phyloP scores from a whole-genome alignment of 37 sponge, comb jelly and placozoan genomes.

The Ephydatia muelleri region DNA sequence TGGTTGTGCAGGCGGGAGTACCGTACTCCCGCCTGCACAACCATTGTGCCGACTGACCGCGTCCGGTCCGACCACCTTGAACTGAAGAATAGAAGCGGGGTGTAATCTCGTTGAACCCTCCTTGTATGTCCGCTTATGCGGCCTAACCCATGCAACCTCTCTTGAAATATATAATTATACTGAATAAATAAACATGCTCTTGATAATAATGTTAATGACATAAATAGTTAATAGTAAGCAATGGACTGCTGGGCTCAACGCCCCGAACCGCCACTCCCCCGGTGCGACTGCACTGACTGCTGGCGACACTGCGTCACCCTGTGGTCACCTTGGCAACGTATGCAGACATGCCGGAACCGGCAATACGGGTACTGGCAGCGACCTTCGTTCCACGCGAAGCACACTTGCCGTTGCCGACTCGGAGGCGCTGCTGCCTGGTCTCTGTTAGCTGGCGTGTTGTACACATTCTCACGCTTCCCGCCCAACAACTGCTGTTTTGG shows the following conservation, averaged over 20 bases:
- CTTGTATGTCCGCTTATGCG: no score
- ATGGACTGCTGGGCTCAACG: neutral
- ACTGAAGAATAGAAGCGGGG: neutral
- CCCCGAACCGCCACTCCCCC: neutral
- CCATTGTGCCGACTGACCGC: no score
- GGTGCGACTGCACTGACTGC: neutral
- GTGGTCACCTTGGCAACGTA: slow-evolving; percentile 11
- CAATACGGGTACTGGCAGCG: slow-evolving; percentile 10
- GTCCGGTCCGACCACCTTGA: neutral
- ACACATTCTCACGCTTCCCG: neutral
- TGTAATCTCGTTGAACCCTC: no score
- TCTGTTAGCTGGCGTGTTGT: no score
- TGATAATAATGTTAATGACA: neutral
- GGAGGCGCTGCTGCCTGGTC: neutral
- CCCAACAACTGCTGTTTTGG: neutral
- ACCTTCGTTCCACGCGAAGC: neutral
- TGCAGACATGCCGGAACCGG: slow-evolving; percentile 13
- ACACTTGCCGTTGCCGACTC: neutral
- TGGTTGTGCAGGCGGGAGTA: no score
- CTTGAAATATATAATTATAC: no score
- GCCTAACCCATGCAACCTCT: no score
- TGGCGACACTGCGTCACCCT: neutral
- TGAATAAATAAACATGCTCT: no score
- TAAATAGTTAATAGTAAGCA: no score
- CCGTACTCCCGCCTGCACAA: no score